Evolutionary conservation across 2,888 invertebrate genomes (phyloP).

Genomic region (Spicauda simplicius): DNA sequence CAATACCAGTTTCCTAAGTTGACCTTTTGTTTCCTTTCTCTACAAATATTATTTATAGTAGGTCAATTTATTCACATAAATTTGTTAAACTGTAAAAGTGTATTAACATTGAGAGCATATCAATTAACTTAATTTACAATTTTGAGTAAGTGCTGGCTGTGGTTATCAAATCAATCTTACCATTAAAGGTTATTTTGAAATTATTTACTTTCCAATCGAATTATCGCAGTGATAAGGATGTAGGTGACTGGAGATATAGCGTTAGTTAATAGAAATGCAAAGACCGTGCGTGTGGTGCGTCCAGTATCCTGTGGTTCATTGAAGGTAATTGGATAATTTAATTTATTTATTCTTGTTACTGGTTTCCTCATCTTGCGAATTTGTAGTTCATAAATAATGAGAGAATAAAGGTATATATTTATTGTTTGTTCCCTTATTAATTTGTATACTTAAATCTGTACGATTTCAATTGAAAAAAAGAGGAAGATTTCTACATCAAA

Average conservation of each 20-base stretch:
- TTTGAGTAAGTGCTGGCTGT: not conserved
- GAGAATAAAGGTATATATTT: too few relatives aligned
- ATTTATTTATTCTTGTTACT: not conserved
- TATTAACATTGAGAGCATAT: not conserved
- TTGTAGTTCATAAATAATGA: too few relatives aligned
- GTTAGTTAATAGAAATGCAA: constrained; percentile 40
- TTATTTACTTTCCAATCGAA: constrained; percentile 46
- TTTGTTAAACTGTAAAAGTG: not conserved
- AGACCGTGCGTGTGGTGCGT: constrained; percentile 3
- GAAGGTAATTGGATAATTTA: constrained; percentile 31
- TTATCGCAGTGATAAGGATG: constrained; percentile 47
- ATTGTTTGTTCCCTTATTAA: too few relatives aligned
- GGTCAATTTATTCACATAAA: not conserved
- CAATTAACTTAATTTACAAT: too few relatives aligned
- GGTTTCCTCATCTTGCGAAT: too few relatives aligned
- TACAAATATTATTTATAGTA: not conserved
- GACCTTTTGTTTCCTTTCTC: constrained; percentile 3
- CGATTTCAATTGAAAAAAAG: too few relatives aligned
- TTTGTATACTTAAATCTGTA: too few relatives aligned
- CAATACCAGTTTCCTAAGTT: not conserved
- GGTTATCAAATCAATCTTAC: constrained; percentile 13
- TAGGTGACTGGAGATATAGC: constrained; percentile 40
- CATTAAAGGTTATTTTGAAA: constrained; percentile 14
- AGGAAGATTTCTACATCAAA: too few relatives aligned
- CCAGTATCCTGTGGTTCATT: constrained; percentile 7